Conservation (phyloP, 2,888 invertebrate species). For the Cataglyphis rosenhaueri region DNA sequence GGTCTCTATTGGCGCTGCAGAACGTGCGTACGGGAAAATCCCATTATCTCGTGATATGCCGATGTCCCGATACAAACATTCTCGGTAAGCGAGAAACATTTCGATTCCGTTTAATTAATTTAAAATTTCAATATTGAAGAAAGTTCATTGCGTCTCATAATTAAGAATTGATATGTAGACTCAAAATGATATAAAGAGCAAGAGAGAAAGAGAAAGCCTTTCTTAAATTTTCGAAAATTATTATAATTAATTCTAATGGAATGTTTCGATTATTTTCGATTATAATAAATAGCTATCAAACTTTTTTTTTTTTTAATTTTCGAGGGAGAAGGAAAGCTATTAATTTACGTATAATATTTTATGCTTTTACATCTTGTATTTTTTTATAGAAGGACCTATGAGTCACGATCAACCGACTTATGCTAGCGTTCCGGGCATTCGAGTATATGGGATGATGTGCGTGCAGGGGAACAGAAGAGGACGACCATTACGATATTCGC, state of each 20-base stretch:
- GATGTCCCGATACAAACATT: constrained; percentile 94
- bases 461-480: constrained; percentile 87
- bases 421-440: constrained; percentile 96
- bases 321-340: background rate
- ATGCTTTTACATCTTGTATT: background rate
- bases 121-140: background rate
- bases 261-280: background rate
- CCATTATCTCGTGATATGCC: constrained; percentile 96
- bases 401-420: constrained; percentile 97
- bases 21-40: constrained; percentile 97
- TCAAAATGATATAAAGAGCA: background rate
- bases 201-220: background rate
- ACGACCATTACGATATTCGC: constrained; percentile 85
- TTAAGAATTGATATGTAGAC: background rate
- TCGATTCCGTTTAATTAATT: background rate
- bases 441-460: constrained; percentile 98
- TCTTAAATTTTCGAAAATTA: background rate
- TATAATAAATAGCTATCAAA: background rate
- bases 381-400: constrained; percentile 94
- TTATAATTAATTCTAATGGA: background rate
- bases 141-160: background rate
- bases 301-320: no score
- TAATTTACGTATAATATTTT: background rate
- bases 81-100: constrained; percentile 88
- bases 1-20: constrained; percentile 96